Percentiles rank a stretch among this genome's conserved stretches.
Evolutionary conservation across 2,113 vertebrate genomes (phyloP).

Genomic region (Suncus etruscus): DNA sequence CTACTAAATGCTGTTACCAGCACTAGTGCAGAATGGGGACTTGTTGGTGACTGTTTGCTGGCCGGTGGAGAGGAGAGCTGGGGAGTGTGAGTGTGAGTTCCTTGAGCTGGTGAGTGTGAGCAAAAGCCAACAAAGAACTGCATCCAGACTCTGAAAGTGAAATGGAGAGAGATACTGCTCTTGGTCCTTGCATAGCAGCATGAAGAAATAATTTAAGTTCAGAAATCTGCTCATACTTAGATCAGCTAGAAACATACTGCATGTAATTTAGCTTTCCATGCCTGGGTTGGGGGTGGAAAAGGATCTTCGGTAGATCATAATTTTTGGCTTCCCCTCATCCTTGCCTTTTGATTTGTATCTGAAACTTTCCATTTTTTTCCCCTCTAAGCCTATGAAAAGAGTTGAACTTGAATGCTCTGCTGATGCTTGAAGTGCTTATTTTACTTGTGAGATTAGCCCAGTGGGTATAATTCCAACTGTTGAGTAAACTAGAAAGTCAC

Average conservation of each 20-base stretch:
- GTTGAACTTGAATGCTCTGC: neutral
- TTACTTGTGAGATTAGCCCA: neutral
- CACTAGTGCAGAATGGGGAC: too few species aligned
- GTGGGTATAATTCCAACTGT: neutral
- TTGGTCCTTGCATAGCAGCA: slow-evolving; percentile 25
- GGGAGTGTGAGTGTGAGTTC: neutral
- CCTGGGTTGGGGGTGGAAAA: neutral
- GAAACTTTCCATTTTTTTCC: neutral
- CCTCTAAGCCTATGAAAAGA: neutral
- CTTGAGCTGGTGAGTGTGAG: neutral
- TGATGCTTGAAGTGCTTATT: neutral
- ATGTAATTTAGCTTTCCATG: slow-evolving; percentile 48
- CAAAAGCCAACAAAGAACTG: neutral
- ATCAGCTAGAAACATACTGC: slow-evolving; percentile 69
- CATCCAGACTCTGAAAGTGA: neutral
- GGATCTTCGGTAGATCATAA: neutral
- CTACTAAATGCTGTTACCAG: too few species aligned
- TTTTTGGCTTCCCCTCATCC: neutral
- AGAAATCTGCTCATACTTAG: slow-evolving; percentile 72
- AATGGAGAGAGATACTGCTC: neutral
- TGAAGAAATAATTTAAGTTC: slow-evolving; percentile 68
- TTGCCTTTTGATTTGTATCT: slow-evolving; percentile 45
- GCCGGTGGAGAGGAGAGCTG: neutral
- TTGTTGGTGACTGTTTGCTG: too few species aligned
- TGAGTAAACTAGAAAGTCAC: neutral